Base-by-base conservation (phyloP, 37 sponge, comb jelly and placozoan species). In the Trichoplax adhaerens region DNA sequence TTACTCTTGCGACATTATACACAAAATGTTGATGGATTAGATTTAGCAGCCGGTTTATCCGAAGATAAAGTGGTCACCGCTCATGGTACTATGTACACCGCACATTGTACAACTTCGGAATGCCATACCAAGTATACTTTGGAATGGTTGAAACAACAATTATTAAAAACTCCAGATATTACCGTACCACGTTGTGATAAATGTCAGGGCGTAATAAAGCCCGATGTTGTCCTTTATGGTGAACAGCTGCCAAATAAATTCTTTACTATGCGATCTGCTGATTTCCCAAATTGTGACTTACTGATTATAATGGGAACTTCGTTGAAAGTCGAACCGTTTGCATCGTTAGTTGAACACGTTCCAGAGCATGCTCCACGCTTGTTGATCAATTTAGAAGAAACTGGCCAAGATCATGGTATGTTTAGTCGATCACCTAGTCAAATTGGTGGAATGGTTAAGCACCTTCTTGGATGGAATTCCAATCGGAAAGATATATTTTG, bases 141-240 rank as follows among this genome's bases (percentile, higher is more conserved):
- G 0, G 76, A 81, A 12, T 59, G 68, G 58, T 83, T 88, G 58
- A 85, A 85, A 83, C 29, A 29, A 29, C 29, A 29, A 29, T 29
- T 29, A 29, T 29, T 29, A 29, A 29, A 29, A 29, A 76, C 57
- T 49, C 59, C 10, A 3, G 50, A 58, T 5, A 2, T 73, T 75
- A n/a, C 1, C 10, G 55, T 67, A 46, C 2, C 70, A 75, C 67
- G 66, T 48, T 49, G 46, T 2, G 50, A 75, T 75, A 68, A 48
- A 59, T 29, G 29, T 29, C 29, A 86, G 83, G 88, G 96, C 3
- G 55, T 87, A 48, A 85, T 86, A 61, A 95, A 95, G 60, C 91
- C 96, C 0, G 86, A 90, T 79, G 82, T 95, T 69, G 96, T 95
- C 63, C 85, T 95, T 82, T 95, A 90, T 80, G 91, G 95, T 46